Evolutionary conservation across 2,797 vertebrate genomes (phyloP).

Genomic region (Florisuga fusca): DNA sequence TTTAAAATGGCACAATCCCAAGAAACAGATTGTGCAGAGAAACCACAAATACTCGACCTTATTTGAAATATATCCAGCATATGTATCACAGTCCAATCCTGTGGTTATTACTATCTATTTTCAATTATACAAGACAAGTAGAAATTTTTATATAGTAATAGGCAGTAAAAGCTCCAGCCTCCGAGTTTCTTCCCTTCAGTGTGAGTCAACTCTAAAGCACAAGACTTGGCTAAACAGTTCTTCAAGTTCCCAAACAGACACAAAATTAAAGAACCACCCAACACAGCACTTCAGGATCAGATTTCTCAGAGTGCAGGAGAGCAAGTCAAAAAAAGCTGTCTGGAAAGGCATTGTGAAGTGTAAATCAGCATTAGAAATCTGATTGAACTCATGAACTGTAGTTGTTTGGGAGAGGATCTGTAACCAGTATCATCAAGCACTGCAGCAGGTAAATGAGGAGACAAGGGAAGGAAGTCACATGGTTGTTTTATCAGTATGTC

Average conservation of each 20-base stretch:
- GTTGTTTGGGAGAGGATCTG: background rate
- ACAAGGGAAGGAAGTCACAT: background rate
- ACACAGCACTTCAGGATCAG: background rate
- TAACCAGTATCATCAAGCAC: background rate
- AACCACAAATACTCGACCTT: background rate
- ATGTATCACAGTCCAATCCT: background rate
- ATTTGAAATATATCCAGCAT: background rate
- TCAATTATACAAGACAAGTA: background rate
- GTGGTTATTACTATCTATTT: slow-evolving; percentile 4
- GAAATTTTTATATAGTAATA: background rate
- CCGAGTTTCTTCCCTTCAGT: background rate
- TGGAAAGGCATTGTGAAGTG: background rate
- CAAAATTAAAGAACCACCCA: background rate
- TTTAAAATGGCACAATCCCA: slow-evolving; percentile 6
- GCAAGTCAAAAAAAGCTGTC: background rate
- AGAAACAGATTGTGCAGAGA: background rate
- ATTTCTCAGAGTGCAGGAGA: background rate
- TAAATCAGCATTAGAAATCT: background rate
- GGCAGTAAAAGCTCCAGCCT: background rate
- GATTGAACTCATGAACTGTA: background rate
- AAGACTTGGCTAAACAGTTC: background rate
- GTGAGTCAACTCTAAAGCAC: background rate
- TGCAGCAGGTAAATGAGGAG: background rate
- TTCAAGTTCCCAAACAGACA: background rate
- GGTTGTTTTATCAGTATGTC: background rate